These are phyloP conservation scores for Melanogrammus aeglefinus DNA, from an alignment of 2,797 vertebrate species.

Conservation along the genomic window DNA sequence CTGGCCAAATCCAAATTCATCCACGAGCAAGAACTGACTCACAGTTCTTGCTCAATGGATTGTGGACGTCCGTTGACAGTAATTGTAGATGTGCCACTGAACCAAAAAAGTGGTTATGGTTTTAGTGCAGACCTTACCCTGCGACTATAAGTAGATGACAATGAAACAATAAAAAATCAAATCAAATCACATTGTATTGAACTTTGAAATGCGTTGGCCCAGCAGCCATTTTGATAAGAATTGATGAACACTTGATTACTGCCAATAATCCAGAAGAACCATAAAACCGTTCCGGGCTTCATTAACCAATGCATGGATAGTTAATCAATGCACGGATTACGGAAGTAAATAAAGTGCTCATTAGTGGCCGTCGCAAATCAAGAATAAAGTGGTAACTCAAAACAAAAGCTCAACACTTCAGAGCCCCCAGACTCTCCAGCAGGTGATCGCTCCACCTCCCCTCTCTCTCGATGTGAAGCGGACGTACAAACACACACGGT, in stretches of 20 bases:
- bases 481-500: conserved; percentile 1
- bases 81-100: not conserved
- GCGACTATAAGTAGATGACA: not conserved
- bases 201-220: not conserved
- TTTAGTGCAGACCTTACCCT: not conserved
- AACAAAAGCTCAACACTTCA: no score
- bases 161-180: not conserved
- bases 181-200: not conserved
- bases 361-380: no score
- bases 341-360: no score
- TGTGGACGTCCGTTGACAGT: no score
- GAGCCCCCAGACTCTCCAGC: no score
- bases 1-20: not conserved
- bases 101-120: not conserved
- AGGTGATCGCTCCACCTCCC: no score
- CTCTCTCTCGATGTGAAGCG: not conserved
- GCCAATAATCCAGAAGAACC: not conserved
- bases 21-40: not conserved
- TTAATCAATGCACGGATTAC: no score
- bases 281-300: no score
- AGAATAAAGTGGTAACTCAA: no score
- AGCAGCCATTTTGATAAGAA: not conserved
- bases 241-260: not conserved
- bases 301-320: no score
- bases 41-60: not conserved